Percentiles rank a stretch among this genome's conserved stretches.
phyloP scores from a whole-genome alignment of 2,888 invertebrate species.

The Troides aeacus region DNA sequence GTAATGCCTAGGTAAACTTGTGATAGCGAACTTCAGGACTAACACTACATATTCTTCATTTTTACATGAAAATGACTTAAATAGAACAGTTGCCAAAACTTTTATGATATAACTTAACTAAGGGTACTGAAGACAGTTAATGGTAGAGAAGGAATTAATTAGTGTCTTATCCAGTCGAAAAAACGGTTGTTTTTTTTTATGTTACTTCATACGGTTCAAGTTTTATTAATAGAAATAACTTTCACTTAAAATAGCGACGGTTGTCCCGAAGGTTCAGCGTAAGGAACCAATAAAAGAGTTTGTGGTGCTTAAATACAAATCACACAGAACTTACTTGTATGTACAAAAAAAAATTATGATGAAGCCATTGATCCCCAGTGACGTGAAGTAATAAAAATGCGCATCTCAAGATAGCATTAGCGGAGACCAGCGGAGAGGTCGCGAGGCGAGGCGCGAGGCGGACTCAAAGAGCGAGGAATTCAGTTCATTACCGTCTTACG shows the following conservation, averaged over 20 bases:
- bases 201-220: no score
- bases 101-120: not conserved
- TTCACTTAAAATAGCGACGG: not conserved
- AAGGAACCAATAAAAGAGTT: not conserved
- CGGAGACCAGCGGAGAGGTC: constrained; percentile 39
- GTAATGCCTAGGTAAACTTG: constrained; percentile 1
- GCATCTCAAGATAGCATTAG: constrained; percentile 43
- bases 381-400: constrained; percentile 43
- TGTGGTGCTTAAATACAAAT: not conserved
- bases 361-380: constrained; percentile 29
- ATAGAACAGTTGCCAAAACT: not conserved
- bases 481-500: constrained; percentile 75
- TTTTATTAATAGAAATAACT: not conserved
- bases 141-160: no score
- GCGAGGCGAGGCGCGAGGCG: constrained; percentile 42
- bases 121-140: no score
- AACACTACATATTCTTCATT: not conserved
- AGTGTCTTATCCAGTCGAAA: no score
- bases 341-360: not conserved
- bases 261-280: no score
- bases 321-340: constrained; percentile 9
- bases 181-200: no score
- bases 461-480: constrained; percentile 61
- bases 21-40: not conserved
- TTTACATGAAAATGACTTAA: not conserved